Evolutionary conservation across 2,113 vertebrate genomes (phyloP).

Genomic region (Semnornis frantzii): DNA sequence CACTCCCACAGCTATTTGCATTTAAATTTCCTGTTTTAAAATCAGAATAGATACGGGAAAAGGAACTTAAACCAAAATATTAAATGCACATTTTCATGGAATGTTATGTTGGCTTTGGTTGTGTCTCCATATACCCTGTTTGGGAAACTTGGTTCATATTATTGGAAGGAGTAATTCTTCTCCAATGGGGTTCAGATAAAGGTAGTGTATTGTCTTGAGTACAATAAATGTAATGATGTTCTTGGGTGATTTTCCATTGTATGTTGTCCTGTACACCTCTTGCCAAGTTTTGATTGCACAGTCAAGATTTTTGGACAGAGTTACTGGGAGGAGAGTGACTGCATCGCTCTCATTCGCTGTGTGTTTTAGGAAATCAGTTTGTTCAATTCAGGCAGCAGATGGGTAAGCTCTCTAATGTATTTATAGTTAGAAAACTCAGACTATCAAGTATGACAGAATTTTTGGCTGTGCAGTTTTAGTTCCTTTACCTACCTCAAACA

Average conservation of each 20-base stretch:
- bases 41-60: background rate
- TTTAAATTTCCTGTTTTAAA: background rate
- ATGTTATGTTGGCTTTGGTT: conserved; percentile 58
- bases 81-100: conserved; percentile 3
- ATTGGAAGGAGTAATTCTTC: conserved; percentile 62
- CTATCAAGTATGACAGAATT: background rate
- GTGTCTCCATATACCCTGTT: conserved; percentile 24
- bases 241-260: conserved; percentile 65
- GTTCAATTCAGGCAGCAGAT: background rate
- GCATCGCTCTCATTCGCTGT: conserved; percentile 13
- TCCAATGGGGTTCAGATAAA: conserved; percentile 59
- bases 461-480: background rate
- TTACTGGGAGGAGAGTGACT: conserved; percentile 29
- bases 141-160: conserved; percentile 57
- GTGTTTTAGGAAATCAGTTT: background rate
- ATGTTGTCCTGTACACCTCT: conserved; percentile 61
- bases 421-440: background rate
- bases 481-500: conserved; percentile 6
- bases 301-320: conserved; percentile 37
- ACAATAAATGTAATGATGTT: conserved; percentile 70
- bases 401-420: background rate
- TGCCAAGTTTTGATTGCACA: conserved; percentile 66
- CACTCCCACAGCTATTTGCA: background rate
- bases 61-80: background rate
- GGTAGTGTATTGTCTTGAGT: conserved; percentile 68